These are phyloP conservation scores for Pseudomyrmex dendroicus DNA, from an alignment of 1,140 invertebrate genomes.

Conservation along the genomic window DNA sequence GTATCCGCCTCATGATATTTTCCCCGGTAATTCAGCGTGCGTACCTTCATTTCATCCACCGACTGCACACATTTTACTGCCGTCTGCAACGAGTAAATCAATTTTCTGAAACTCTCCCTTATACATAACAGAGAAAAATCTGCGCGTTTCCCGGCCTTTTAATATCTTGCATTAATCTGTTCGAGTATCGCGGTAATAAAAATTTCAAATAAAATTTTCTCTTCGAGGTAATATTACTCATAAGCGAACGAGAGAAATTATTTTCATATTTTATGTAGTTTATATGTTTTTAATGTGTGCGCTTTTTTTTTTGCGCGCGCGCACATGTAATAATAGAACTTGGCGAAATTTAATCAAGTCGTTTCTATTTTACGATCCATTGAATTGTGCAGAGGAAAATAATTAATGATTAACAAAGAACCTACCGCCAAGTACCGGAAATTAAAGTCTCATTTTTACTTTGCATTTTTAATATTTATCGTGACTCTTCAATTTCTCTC, in stretches of 20 bases:
- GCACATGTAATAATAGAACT: not conserved
- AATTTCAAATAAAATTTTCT: not conserved
- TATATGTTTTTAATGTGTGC: not conserved
- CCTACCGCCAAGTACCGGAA: not conserved
- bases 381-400: no score
- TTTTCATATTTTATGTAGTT: not conserved
- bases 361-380: not conserved
- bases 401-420: not conserved
- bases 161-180: not conserved
- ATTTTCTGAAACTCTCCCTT: not conserved
- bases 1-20: constrained; percentile 27
- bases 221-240: no score
- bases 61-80: not conserved
- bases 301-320: not conserved
- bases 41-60: constrained; percentile 3
- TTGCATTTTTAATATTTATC: not conserved
- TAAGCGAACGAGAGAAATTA: not conserved
- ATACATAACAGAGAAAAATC: not conserved
- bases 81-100: not conserved
- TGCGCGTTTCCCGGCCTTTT: not conserved
- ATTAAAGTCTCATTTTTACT: not conserved
- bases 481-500: not conserved
- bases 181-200: not conserved
- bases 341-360: constrained; percentile 1
- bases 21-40: not conserved